Evolutionary conservation across 2,797 vertebrate species (phyloP), one percentile per base, ranked within the genome.

Genomic region (Brachyrhaphis roseni): DNA sequence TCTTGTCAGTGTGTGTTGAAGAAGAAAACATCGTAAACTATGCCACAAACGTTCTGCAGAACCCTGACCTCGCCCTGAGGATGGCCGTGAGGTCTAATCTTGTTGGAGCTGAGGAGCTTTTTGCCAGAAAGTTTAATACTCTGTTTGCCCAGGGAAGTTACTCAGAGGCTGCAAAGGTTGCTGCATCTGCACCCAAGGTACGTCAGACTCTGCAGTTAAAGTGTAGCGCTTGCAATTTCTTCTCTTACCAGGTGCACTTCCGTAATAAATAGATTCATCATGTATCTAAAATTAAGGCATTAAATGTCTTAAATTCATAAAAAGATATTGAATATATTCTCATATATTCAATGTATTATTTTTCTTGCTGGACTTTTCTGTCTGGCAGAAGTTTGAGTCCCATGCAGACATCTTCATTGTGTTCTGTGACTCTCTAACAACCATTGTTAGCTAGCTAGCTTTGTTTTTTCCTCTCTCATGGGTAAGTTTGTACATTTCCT

Each of bases 1-100:
- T 98, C 51, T 94, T 99, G 83, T 98, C 97, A 1, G 97, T 98
- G 16, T 98, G 98, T 88, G 97, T 99, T 18, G 97, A 99, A 84
- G 98, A 99, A 94, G 97, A 98, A 84, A 98, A 98, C 87, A 97
- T 98, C 13, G 97, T 99, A 80, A 98, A 97, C 90, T 99, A 98
- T 0, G 96, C 96, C 88, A 97, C 97, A 0, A 97, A 94, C 0
- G 96, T 98, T 78, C 96, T 99, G 75, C 97, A 98, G 93, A 99
- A 99, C 90, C 97, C 98, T 1, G 97, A 99, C 83, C 90, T 99
- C 45, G 97, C 96, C 0, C 88, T 99, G 82, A 96, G 97, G 72
- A 97, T 99, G 96, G 97, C 98, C 15, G 94, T 97, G 79, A 95
- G 97, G 86, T 97, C 97, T 72, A 98, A 98, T 89, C 93, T 99